Conservation (phyloP, 2,888 invertebrate species). For the Hipparchia semele region DNA sequence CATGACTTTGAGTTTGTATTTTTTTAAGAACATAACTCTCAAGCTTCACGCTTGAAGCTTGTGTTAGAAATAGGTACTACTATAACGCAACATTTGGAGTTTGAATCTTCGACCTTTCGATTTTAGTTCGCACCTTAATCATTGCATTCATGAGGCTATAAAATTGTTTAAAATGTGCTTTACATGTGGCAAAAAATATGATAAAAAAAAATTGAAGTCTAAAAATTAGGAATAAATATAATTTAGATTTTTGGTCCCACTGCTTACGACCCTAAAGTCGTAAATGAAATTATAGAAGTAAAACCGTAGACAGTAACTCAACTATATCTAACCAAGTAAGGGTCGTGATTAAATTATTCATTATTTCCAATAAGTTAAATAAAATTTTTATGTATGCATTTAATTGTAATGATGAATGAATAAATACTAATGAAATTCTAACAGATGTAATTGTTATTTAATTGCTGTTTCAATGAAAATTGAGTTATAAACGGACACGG, state of each 20-base stretch:
- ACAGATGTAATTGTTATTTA: conserved; percentile 16
- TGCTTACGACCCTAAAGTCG: background rate
- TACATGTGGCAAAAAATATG: no score
- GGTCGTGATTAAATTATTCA: conserved; percentile 20
- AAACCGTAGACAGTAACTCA: background rate
- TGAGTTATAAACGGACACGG: conserved; percentile 19
- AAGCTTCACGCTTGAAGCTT: no score
- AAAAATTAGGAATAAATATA: background rate
- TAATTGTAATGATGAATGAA: conserved; percentile 10
- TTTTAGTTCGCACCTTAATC: no score
- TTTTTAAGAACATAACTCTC: no score
- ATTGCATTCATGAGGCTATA: no score
- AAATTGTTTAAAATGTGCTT: no score
- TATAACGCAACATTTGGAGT: no score
- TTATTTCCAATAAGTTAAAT: conserved; percentile 13
- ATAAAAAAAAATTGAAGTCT: no score
- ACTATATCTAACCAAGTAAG: background rate
- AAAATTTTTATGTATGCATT: conserved; percentile 1
- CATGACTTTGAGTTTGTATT: no score
- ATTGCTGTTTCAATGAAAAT: conserved; percentile 23
- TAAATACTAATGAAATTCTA: conserved; percentile 13
- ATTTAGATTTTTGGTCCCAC: background rate
- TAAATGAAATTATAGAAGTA: background rate
- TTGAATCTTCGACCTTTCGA: no score
- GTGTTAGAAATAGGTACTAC: no score